These are phyloP conservation scores for Danio choprae DNA, from an alignment of 2,797 vertebrate species.

Conservation along the genomic window DNA sequence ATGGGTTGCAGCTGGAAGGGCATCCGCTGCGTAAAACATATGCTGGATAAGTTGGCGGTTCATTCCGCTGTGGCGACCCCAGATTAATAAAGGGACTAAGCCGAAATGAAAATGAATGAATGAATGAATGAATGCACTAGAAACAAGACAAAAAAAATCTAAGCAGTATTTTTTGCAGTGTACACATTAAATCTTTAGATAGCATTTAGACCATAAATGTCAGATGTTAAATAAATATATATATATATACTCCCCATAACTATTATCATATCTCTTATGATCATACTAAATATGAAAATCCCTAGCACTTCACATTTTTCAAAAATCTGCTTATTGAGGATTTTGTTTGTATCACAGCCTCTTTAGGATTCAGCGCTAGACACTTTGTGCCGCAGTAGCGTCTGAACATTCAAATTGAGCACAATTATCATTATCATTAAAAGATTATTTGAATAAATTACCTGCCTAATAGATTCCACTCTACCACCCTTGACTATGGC, in stretches of 20 bases:
- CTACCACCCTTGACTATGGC: slow-evolving; percentile 48
- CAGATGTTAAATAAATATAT: not conserved
- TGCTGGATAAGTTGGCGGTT: too few relatives aligned
- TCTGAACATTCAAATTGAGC: slow-evolving; percentile 46
- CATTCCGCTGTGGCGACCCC: too few relatives aligned
- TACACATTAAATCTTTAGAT: not conserved
- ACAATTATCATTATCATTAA: slow-evolving; percentile 60
- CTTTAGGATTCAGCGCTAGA: slow-evolving; percentile 23
- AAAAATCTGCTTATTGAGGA: not conserved
- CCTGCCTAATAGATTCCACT: slow-evolving; percentile 46
- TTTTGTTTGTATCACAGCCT: slow-evolving; percentile 18
- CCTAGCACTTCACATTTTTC: not conserved
- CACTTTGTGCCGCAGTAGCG: slow-evolving; percentile 31
- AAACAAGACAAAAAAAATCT: too few relatives aligned
- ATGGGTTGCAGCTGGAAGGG: too few relatives aligned
- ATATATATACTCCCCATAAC: not conserved
- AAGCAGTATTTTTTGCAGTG: too few relatives aligned
- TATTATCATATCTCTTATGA: not conserved
- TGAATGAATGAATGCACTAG: too few relatives aligned
- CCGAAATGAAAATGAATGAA: too few relatives aligned
- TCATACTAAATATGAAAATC: not conserved
- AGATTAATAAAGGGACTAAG: too few relatives aligned
- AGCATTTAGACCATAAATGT: not conserved
- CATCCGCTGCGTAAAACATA: too few relatives aligned
- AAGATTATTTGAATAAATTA: slow-evolving; percentile 63